Evolutionary conservation across 2,888 invertebrate species (phyloP), one percentile per base, ranked within the genome.

Genomic region (Cephus pygmeus): DNA sequence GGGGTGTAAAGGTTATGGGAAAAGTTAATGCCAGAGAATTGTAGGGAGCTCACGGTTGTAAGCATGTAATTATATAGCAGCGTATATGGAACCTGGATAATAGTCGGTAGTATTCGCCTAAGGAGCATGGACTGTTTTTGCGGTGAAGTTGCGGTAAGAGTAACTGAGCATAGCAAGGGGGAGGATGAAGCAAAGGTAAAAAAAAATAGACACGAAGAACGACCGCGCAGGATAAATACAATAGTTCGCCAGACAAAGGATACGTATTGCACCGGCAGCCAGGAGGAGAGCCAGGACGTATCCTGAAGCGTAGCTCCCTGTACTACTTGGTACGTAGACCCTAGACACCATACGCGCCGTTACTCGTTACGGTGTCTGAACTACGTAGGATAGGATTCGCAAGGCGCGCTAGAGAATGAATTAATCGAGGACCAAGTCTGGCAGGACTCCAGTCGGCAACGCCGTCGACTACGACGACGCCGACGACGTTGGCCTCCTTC

Each of bases 381-480:
- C 71, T 30, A 31, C 71, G 11, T 33, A 71, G 71, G 31, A 30
- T 71, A 71, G 71, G 33, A 71, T 71, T 31, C 30, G 71, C 30
- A 30, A 34, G 33, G 71, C 71, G 31, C 31, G 31, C 31, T 33
- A 71, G 3, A 30, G 82, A 82, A 83, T 84, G 83, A 84, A 84
- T 84, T 83, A 84, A 84, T 84, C 83, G 83, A 79, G 83, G 78
- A 80, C 79, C 82, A 77, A 79, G 80, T 33, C 77, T 84, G 83
- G 83, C 83, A 81, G 73, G 79, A 69, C 79, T 84, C 83, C 83
- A 84, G 83, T 82, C 78, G 77, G 69, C 75, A 76, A 69, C 76
- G 75, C 69, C 73, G 34, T 34, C 73, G 69, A 73, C 69, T 34
- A 11, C 36, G 12, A 36, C 35, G 35, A 35, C 30, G 34, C 34